Percentiles rank a stretch among this genome's conserved stretches.
phyloP scores from a whole-genome alignment of 2,797 vertebrate species.

The Cryptoprocta ferox region DNA sequence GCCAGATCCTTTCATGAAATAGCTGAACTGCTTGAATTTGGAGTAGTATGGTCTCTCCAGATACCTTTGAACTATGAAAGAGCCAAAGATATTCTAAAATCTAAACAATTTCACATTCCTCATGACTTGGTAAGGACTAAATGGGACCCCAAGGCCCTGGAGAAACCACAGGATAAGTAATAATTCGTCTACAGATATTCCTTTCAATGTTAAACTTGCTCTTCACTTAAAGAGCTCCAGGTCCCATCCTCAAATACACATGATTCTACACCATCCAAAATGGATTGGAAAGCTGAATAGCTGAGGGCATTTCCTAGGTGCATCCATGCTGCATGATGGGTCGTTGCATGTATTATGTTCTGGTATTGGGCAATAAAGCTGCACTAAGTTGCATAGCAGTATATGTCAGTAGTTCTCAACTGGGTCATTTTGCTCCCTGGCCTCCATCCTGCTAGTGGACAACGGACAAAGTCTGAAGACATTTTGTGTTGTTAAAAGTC shows the following conservation, averaged over 20 bases:
- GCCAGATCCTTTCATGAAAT: background rate
- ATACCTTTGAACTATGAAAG: background rate
- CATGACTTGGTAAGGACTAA: background rate
- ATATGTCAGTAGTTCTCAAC: background rate
- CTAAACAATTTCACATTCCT: background rate
- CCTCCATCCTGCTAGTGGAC: background rate
- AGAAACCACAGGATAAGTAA: background rate
- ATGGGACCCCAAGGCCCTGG: background rate
- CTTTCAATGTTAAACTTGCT: background rate
- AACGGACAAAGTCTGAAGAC: background rate
- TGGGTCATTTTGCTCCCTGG: background rate
- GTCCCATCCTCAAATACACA: background rate
- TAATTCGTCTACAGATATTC: background rate
- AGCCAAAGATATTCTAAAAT: background rate
- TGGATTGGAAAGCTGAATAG: constrained; percentile 11
- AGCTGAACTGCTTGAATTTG: background rate
- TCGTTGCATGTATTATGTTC: background rate
- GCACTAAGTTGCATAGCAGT: background rate
- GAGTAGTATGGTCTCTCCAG: background rate
- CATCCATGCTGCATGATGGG: background rate
- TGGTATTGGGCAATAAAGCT: background rate
- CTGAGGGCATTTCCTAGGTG: background rate
- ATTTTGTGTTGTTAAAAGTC: background rate
- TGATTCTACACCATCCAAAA: background rate
- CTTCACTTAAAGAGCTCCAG: background rate